Percentiles rank a stretch among this genome's conserved stretches.
phyloP scores from a whole-genome alignment of 1,140 invertebrate species.

The Euwallacea fornicatus region DNA sequence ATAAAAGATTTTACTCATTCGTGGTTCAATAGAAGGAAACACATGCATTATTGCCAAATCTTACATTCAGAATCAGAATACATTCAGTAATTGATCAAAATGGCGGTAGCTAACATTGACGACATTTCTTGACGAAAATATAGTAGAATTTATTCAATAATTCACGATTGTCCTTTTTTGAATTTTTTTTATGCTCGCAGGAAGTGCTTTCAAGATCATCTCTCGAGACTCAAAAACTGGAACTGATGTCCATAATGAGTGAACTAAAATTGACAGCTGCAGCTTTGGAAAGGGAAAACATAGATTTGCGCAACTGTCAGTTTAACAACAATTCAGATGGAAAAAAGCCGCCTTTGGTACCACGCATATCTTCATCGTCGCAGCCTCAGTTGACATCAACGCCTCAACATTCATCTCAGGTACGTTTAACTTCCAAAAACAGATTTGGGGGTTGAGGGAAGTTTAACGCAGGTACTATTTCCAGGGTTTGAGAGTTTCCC shows the following conservation, averaged over 20 bases:
- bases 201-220: constrained; percentile 84
- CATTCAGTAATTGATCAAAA: too few species aligned
- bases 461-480: constrained; percentile 1
- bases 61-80: too few species aligned
- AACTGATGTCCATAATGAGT: constrained; percentile 86
- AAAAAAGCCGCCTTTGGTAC: constrained; percentile 56
- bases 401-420: constrained; percentile 52
- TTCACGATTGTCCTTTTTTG: too few species aligned
- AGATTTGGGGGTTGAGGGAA: background rate
- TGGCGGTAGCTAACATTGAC: too few species aligned
- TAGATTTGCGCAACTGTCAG: constrained; percentile 63
- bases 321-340: constrained; percentile 47
- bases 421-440: constrained; percentile 20
- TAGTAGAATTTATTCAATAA: too few species aligned
- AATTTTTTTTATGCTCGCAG: constrained; percentile 54
- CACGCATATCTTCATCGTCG: constrained; percentile 51
- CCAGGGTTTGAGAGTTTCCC: constrained; percentile 50
- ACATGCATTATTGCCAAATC: too few species aligned
- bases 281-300: constrained; percentile 80
- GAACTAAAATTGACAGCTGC: constrained; percentile 84
- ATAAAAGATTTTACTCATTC: too few species aligned
- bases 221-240: constrained; percentile 90
- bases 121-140: too few species aligned
- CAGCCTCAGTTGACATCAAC: constrained; percentile 51
- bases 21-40: too few species aligned